Conservation (phyloP, 2,888 invertebrate genomes). For the Auanema sp. region DNA sequence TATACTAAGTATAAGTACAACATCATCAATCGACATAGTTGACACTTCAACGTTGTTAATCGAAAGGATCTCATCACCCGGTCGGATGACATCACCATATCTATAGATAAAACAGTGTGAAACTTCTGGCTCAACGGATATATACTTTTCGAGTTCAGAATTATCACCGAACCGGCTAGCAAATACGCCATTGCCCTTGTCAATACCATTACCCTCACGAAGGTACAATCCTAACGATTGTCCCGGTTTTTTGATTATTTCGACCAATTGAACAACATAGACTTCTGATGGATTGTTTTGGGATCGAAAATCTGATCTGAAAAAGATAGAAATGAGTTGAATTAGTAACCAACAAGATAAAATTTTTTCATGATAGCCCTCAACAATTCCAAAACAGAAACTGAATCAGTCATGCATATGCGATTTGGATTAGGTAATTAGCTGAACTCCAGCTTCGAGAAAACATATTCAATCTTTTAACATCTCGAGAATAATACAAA, state of each 20-base stretch:
- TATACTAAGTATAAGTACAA: slow-evolving; percentile 98
- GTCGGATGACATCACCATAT: slow-evolving; percentile 90
- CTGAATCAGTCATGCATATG: no score
- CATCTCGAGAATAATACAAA: no score
- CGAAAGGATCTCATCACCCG: slow-evolving; percentile 96
- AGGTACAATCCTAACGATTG: slow-evolving; percentile 86
- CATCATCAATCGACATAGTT: slow-evolving; percentile 96
- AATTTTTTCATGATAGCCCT: no score
- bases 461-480: neutral
- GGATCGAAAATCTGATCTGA: slow-evolving; percentile 6
- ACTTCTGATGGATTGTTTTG: slow-evolving; percentile 36
- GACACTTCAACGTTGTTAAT: slow-evolving; percentile 94
- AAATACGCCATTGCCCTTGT: slow-evolving; percentile 92
- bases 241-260: slow-evolving; percentile 97
- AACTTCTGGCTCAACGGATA: neutral
- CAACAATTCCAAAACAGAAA: neutral
- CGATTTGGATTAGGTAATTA: no score
- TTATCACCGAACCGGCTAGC: slow-evolving; percentile 90
- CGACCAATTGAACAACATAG: slow-evolving; percentile 73
- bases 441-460: no score
- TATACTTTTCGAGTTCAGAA: slow-evolving; percentile 54
- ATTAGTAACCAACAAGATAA: neutral
- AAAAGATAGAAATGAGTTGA: slow-evolving; percentile 5
- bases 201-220: slow-evolving; percentile 91
- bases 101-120: slow-evolving; percentile 65